Evolutionary conservation across 2,797 vertebrate species (phyloP).

Genomic region (Galagoides demidoff): DNA sequence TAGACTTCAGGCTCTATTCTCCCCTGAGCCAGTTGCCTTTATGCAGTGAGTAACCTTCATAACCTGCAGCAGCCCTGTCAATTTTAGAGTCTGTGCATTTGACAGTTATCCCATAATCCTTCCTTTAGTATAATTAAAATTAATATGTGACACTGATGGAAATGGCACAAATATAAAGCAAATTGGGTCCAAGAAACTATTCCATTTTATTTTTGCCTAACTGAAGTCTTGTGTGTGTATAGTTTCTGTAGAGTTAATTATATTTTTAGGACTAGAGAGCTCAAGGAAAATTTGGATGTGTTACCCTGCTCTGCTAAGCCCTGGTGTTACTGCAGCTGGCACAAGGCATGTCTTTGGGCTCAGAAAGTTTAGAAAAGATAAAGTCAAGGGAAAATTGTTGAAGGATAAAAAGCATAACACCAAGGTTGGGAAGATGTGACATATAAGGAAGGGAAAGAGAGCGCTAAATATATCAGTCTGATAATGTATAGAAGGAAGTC

Average conservation of each 20-base stretch:
- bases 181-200: conserved; percentile 38
- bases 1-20: background rate
- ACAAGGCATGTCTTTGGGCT: conserved; percentile 58
- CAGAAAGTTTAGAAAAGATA: conserved; percentile 68
- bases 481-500: conserved; percentile 31
- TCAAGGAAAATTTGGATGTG: conserved; percentile 70
- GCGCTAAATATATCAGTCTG: conserved; percentile 43
- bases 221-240: conserved; percentile 61
- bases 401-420: conserved; percentile 41
- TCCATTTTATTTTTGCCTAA: conserved; percentile 66
- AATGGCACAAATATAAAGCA: conserved; percentile 55
- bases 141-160: conserved; percentile 24
- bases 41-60: background rate
- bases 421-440: conserved; percentile 55
- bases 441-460: background rate
- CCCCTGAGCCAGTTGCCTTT: background rate
- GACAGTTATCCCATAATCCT: conserved; percentile 46
- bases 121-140: conserved; percentile 58
- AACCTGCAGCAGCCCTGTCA: background rate
- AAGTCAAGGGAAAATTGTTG: conserved; percentile 56
- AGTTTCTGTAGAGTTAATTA: conserved; percentile 64
- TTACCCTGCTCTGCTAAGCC: conserved; percentile 58
- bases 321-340: conserved; percentile 74
- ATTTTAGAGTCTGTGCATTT: background rate
- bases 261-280: conserved; percentile 73